Evolutionary conservation across 64 coral and sea anemone genomes (phyloP).

Genomic region (Pachyseris speciosa): DNA sequence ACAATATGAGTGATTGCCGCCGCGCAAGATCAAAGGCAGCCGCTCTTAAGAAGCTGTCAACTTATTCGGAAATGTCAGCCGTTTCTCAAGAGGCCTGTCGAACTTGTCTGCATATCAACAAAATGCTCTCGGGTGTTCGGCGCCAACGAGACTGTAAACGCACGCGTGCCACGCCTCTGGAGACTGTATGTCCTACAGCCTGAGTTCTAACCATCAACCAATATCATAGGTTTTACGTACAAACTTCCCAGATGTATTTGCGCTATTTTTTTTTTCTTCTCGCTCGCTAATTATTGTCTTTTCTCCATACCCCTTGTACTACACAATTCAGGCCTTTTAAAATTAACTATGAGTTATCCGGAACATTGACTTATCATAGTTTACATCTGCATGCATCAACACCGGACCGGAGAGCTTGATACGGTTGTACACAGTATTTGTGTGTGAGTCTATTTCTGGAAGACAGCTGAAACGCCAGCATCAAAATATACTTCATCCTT

Average conservation of each 20-base stretch:
- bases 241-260: neutral
- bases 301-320: neutral
- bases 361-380: neutral
- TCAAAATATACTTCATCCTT: conserved; percentile 8
- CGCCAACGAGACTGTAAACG: neutral
- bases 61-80: conserved; percentile 72
- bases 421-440: neutral
- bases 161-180: neutral
- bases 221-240: neutral
- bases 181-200: neutral
- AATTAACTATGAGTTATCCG: neutral
- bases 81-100: conserved; percentile 71
- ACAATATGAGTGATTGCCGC: conserved; percentile 63
- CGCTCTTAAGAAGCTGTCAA: conserved; percentile 74
- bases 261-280: neutral
- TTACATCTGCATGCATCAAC: neutral
- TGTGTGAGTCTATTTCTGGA: neutral
- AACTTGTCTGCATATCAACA: conserved; percentile 48
- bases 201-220: neutral
- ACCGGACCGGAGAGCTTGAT: neutral
- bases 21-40: conserved; percentile 42
- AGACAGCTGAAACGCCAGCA: neutral
- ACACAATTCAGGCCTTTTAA: neutral
- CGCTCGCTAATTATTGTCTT: neutral
- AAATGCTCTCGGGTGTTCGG: conserved; percentile 30